Conservation (phyloP, 2,113 vertebrate species). For the Cyanocitta stelleri region DNA sequence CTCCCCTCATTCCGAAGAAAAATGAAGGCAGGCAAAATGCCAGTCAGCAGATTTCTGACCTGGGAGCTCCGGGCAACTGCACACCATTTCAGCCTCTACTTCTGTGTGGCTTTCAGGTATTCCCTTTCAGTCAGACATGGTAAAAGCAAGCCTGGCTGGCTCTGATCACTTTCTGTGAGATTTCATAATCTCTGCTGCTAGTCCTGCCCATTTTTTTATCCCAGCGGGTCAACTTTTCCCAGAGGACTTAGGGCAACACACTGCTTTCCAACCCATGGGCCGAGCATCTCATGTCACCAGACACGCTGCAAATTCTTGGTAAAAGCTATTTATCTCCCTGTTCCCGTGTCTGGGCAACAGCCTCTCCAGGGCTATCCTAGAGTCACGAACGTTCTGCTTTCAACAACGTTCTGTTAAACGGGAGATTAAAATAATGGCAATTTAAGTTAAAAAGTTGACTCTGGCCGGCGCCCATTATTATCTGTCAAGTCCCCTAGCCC, state of each 20-base stretch:
- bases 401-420: not conserved
- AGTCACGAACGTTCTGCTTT: not conserved
- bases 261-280: fast-evolving
- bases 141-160: not conserved
- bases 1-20: not conserved
- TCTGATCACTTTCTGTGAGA: not conserved
- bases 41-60: not conserved
- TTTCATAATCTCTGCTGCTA: not conserved
- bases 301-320: no score
- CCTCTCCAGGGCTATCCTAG: not conserved
- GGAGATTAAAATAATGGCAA: not conserved
- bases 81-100: not conserved
- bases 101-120: not conserved
- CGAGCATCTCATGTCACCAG: fast-evolving
- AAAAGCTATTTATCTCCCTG: not conserved
- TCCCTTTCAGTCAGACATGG: no score
- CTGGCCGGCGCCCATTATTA: fast-evolving
- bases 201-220: not conserved
- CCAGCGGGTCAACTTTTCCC: not conserved
- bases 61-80: not conserved
- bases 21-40: not conserved
- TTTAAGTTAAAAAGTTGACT: no score
- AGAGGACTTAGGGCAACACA: not conserved
- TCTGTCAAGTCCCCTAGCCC: fast-evolving
- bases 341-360: fast-evolving